These are phyloP conservation scores for Gastrophysa polygoni DNA, from an alignment of 2,888 invertebrate genomes.

Conservation along the genomic window DNA sequence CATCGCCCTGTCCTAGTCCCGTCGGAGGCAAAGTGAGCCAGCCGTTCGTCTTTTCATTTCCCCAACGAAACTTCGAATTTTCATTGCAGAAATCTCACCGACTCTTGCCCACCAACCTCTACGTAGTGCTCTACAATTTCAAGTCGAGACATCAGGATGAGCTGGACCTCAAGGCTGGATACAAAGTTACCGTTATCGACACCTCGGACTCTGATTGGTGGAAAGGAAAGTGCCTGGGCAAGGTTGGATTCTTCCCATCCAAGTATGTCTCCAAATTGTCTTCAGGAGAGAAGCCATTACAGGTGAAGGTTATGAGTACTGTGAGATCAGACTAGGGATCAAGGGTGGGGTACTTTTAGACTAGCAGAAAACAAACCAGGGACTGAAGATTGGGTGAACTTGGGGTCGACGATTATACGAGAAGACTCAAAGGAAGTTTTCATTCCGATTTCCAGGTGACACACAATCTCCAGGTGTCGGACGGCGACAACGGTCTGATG, in stretches of 20 bases:
- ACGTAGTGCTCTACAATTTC: constrained; percentile 94
- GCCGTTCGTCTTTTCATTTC: too few relatives aligned
- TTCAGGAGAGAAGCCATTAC: constrained; percentile 88
- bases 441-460: constrained; percentile 58
- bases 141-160: constrained; percentile 94
- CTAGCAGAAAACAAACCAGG: too few relatives aligned
- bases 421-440: too few relatives aligned
- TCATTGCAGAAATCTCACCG: constrained; percentile 77
- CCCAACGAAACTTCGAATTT: too few relatives aligned
- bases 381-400: too few relatives aligned
- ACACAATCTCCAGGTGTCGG: constrained; percentile 84
- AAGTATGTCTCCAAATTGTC: constrained; percentile 92
- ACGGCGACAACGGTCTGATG: constrained; percentile 82
- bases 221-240: constrained; percentile 93
- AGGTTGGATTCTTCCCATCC: constrained; percentile 92
- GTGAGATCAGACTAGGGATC: too few relatives aligned
- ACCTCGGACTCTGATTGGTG: constrained; percentile 97
- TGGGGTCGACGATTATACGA: too few relatives aligned
- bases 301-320: constrained; percentile 64
- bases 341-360: too few relatives aligned
- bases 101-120: constrained; percentile 86
- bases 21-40: constrained; percentile 55
- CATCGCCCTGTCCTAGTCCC: constrained; percentile 93
- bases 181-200: constrained; percentile 90
- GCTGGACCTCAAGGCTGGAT: constrained; percentile 90